These are phyloP conservation scores for Trissolcus japonicus DNA, from an alignment of 2,888 invertebrate species.

Conservation along the genomic window DNA sequence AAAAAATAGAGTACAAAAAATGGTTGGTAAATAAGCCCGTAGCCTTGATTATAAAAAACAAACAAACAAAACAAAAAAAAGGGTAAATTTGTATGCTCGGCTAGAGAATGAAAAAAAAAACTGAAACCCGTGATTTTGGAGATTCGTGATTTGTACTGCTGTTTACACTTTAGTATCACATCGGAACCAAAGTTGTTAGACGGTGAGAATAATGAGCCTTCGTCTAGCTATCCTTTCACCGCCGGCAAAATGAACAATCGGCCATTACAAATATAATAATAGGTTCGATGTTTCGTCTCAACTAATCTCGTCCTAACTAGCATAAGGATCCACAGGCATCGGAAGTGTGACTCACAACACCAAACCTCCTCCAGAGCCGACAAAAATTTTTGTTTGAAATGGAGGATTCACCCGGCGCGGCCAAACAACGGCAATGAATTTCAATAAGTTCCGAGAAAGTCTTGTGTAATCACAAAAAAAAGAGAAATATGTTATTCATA, in stretches of 20 bases:
- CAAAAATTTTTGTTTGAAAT: too few species aligned
- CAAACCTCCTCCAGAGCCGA: not conserved
- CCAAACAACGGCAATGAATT: too few species aligned
- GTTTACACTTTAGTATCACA: constrained; percentile 43
- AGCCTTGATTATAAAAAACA: too few species aligned
- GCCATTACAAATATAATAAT: constrained; percentile 40
- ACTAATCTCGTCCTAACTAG: constrained; percentile 24
- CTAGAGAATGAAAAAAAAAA: constrained; percentile 11
- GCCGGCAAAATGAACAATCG: constrained; percentile 28
- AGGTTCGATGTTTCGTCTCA: constrained; percentile 37
- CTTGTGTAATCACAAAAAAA: too few species aligned
- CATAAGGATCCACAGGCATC: not conserved
- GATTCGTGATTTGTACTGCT: constrained; percentile 33
- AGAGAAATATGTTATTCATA: too few species aligned
- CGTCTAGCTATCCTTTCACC: constrained; percentile 29
- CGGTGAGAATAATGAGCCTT: constrained; percentile 45
- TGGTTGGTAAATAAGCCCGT: too few species aligned
- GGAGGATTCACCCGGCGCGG: too few species aligned
- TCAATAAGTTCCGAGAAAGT: too few species aligned
- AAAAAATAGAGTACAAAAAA: too few species aligned
- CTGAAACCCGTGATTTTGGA: constrained; percentile 26
- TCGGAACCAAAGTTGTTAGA: constrained; percentile 33
- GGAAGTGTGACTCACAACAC: constrained; percentile 26
- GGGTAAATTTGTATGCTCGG: not conserved
- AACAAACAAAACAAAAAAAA: not conserved